These are phyloP conservation scores for Limanda limanda DNA, from an alignment of 2,113 vertebrate genomes.

Conservation along the genomic window DNA sequence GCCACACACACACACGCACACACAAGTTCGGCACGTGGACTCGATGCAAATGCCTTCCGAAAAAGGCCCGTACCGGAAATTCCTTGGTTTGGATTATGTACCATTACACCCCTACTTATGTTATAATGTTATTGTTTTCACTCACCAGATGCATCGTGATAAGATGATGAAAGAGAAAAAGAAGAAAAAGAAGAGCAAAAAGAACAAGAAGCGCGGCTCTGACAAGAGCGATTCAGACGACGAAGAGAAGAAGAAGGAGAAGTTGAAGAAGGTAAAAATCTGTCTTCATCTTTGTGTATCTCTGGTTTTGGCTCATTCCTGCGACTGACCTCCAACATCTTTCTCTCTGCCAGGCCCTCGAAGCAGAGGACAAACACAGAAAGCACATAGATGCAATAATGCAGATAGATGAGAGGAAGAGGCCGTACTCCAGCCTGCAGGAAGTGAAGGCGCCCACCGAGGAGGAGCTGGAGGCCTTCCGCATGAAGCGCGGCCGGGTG, in stretches of 20 bases:
- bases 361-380: conserved; percentile 93
- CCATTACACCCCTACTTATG: no score
- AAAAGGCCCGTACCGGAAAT: no score
- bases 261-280: conserved; percentile 90
- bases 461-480: conserved; percentile 97
- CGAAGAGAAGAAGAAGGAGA: conserved; percentile 93
- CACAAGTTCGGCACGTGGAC: no score
- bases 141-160: conserved; percentile 90
- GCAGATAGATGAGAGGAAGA: conserved; percentile 94
- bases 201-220: conserved; percentile 86
- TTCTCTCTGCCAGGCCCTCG: conserved; percentile 85
- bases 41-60: no score
- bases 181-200: conserved; percentile 93
- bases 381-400: conserved; percentile 90
- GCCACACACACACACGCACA: no score
- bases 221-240: conserved; percentile 93
- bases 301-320: background rate
- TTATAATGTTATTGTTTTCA: no score
- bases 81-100: no score
- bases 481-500: conserved; percentile 91
- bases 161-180: conserved; percentile 91
- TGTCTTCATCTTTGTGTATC: background rate
- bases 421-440: conserved; percentile 89
- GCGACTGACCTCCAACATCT: background rate
- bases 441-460: conserved; percentile 93